Conservation (phyloP, 2,888 invertebrate genomes). For the Amiota communis region DNA sequence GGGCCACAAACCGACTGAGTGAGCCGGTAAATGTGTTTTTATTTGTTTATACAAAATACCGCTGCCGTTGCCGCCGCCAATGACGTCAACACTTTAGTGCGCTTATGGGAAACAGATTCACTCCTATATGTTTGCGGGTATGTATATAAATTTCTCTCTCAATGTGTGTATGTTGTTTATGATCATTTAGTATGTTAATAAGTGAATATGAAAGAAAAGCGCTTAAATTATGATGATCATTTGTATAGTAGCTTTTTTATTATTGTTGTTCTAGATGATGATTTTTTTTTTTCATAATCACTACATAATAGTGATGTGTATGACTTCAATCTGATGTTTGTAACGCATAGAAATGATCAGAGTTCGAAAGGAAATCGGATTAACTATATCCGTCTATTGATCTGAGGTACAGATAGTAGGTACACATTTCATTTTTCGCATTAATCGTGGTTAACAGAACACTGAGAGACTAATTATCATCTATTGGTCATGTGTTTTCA, state of each 20-base stretch:
- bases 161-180: neutral
- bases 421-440: no score
- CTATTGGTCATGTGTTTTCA: no score
- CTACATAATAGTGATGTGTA: no score
- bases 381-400: no score
- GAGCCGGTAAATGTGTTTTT: neutral
- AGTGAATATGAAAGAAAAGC: neutral
- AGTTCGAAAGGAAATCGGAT: no score
- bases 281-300: neutral
- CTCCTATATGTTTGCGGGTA: no score
- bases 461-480: no score
- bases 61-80: neutral
- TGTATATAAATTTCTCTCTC: neutral
- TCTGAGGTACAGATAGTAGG: no score
- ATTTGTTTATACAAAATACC: neutral
- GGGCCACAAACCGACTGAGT: no score
- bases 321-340: neutral
- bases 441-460: no score
- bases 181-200: constrained; percentile 1
- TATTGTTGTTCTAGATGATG: neutral
- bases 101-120: neutral
- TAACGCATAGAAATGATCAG: neutral
- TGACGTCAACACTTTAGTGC: constrained; percentile 12
- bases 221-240: constrained; percentile 1
- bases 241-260: neutral